These are phyloP conservation scores for Tribolium castaneum DNA, from an alignment of 1,140 invertebrate species.

Conservation along the genomic window DNA sequence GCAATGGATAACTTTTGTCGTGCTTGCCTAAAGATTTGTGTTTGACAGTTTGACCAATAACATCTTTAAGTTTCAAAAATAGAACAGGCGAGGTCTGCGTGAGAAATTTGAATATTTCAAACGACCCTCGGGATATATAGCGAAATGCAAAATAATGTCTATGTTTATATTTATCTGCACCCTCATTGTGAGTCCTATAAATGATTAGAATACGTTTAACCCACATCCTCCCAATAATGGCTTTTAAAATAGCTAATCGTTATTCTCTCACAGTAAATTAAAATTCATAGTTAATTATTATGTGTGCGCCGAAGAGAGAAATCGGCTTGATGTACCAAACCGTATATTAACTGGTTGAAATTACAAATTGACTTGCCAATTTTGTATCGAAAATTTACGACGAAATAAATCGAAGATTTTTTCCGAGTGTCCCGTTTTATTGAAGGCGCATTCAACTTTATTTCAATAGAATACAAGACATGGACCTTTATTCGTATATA, in stretches of 20 bases:
- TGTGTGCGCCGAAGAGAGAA: not conserved
- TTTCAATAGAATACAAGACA: constrained; percentile 27
- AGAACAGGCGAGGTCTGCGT: not conserved
- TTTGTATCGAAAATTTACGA: not conserved
- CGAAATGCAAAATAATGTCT: constrained; percentile 8
- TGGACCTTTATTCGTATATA: constrained; percentile 28
- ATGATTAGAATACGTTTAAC: constrained; percentile 16
- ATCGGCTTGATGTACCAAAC: not conserved
- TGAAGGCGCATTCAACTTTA: constrained; percentile 18
- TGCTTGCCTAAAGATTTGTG: not conserved
- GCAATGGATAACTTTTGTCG: no score
- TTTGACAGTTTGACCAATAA: not conserved
- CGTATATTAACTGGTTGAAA: not conserved
- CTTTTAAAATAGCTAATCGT: not conserved
- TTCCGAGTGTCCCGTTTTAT: not conserved
- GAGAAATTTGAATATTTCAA: constrained; percentile 33
- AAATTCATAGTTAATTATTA: constrained; percentile 17
- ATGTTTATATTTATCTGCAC: constrained; percentile 25
- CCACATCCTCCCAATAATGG: not conserved
- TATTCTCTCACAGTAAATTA: not conserved
- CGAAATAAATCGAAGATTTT: not conserved
- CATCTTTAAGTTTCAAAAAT: constrained; percentile 7
- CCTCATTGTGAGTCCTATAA: constrained; percentile 3
- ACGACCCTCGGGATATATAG: constrained; percentile 20
- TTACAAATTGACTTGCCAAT: not conserved